Conservation (phyloP, 1,140 invertebrate genomes). For the Drosophila mojavensis region DNA sequence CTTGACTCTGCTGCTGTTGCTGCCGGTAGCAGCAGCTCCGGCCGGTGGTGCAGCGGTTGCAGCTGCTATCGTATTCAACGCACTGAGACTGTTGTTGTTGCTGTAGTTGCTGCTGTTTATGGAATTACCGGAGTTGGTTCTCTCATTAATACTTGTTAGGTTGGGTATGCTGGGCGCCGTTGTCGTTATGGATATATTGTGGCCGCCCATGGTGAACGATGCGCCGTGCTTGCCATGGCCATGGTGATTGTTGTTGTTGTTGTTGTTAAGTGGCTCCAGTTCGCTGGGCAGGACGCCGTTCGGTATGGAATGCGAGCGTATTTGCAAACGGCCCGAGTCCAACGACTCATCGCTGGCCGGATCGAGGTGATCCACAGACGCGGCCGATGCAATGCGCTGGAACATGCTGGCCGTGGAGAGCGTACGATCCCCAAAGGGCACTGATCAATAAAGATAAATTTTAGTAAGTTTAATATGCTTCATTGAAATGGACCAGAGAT, state of each 20-base stretch:
- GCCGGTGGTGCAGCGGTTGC: slow-evolving; percentile 28
- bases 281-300: slow-evolving; percentile 77
- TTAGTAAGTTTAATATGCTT: not conserved
- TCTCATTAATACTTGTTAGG: slow-evolving; percentile 84
- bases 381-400: slow-evolving; percentile 71
- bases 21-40: not conserved
- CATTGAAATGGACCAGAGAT: not conserved
- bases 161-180: slow-evolving; percentile 79
- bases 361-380: slow-evolving; percentile 79
- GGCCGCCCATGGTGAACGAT: slow-evolving; percentile 75
- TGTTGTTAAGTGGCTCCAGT: slow-evolving; percentile 77
- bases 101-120: slow-evolving; percentile 77
- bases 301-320: slow-evolving; percentile 83
- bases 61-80: slow-evolving; percentile 25
- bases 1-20: slow-evolving; percentile 27
- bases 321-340: slow-evolving; percentile 77
- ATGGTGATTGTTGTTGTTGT: slow-evolving; percentile 18
- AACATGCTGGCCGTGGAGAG: slow-evolving; percentile 72
- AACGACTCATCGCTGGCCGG: slow-evolving; percentile 82
- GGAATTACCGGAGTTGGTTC: slow-evolving; percentile 81
- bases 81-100: slow-evolving; percentile 69
- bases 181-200: slow-evolving; percentile 69
- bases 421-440: slow-evolving; percentile 71
- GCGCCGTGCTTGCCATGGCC: slow-evolving; percentile 56
- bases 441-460: slow-evolving; percentile 1